phyloP scores from a whole-genome alignment of 2,797 vertebrate species.

The Leuciscus waleckii region DNA sequence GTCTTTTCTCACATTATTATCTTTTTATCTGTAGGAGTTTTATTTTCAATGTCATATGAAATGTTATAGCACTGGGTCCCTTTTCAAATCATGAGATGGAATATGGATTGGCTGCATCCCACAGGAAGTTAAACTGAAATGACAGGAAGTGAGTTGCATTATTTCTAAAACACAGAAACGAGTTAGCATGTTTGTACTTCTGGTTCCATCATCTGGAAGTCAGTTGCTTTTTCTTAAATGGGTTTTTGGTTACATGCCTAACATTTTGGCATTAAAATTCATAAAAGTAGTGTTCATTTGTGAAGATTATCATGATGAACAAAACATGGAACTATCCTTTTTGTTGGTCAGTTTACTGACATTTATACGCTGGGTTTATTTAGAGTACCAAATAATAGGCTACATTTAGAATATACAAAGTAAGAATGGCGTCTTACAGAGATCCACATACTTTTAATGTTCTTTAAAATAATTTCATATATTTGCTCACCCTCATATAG shows the following conservation, averaged over 20 bases:
- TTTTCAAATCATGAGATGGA: not conserved
- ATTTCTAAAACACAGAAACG: not conserved
- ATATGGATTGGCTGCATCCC: not conserved
- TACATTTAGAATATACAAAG: too few species aligned
- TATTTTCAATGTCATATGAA: not conserved
- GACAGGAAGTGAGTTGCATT: conserved; percentile 10
- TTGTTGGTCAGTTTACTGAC: not conserved
- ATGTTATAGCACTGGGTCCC: not conserved
- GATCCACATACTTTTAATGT: too few species aligned
- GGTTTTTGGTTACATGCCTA: not conserved
- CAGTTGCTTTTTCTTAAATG: not conserved
- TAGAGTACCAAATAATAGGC: too few species aligned
- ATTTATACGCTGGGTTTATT: too few species aligned
- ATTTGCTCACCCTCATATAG: too few species aligned
- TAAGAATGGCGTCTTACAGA: too few species aligned
- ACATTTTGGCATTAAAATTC: not conserved
- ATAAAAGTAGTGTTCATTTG: not conserved
- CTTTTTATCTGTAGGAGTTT: not conserved
- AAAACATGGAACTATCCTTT: not conserved
- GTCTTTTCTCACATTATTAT: conserved; percentile 20
- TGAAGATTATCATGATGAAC: not conserved
- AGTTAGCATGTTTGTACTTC: not conserved
- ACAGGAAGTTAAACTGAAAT: not conserved
- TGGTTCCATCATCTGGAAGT: not conserved
- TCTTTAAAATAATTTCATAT: too few species aligned